These are phyloP conservation scores for Psammodynastes pulverulentus DNA, from an alignment of 2,113 vertebrate species.

Conservation along the genomic window DNA sequence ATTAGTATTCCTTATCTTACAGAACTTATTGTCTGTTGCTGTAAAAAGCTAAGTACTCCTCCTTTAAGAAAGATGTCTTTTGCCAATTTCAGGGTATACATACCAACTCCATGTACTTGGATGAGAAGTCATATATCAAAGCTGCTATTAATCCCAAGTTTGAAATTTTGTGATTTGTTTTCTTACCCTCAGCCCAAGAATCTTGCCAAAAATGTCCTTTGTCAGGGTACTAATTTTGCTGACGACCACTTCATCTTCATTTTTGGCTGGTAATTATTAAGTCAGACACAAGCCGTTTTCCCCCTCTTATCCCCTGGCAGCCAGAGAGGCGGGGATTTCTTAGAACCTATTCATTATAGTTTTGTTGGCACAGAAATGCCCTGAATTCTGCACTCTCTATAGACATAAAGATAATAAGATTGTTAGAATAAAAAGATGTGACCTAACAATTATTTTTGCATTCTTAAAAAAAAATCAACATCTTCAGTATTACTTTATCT, in stretches of 20 bases:
- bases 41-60: not conserved
- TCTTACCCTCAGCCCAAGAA: conserved; percentile 71
- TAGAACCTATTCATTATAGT: conserved; percentile 71
- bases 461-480: conserved; percentile 43
- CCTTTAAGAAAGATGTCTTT: not conserved
- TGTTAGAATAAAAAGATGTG: conserved; percentile 56
- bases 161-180: conserved; percentile 72
- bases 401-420: conserved; percentile 63
- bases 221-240: conserved; percentile 80
- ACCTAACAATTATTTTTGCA: conserved; percentile 61
- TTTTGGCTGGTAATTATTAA: conserved; percentile 79
- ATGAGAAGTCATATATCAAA: conserved; percentile 62
- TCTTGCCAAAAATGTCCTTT: conserved; percentile 67
- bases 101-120: not conserved
- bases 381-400: conserved; percentile 66
- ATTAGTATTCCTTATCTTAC: not conserved
- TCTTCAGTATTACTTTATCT: not conserved
- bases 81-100: not conserved
- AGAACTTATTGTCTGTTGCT: not conserved
- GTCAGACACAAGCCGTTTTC: conserved; percentile 73
- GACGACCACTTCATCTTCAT: conserved; percentile 78
- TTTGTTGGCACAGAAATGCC: conserved; percentile 68
- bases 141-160: conserved; percentile 77
- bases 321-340: conserved; percentile 69
- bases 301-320: conserved; percentile 68